phyloP scores from a whole-genome alignment of 1,140 invertebrate species.

The Dysdera silvatica region DNA sequence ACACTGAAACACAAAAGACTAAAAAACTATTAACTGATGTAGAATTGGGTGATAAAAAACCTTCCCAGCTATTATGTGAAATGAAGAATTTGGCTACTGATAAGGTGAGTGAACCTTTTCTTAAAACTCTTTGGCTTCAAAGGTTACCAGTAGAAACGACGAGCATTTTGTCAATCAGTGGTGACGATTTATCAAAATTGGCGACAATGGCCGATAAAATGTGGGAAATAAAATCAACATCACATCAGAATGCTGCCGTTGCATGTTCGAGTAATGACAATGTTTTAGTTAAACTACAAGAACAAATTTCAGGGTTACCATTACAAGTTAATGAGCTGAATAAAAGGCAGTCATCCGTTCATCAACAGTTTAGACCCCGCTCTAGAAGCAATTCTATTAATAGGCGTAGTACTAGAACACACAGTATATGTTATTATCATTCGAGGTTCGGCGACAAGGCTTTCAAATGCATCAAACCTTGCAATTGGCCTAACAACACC shows the following conservation, averaged over 20 bases:
- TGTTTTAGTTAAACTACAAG: conserved; percentile 1
- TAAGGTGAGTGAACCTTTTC: conserved; percentile 3
- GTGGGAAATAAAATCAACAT: not conserved
- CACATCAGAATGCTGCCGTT: not conserved
- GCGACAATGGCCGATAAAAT: not conserved
- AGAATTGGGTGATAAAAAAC: not conserved
- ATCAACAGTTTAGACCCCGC: not conserved
- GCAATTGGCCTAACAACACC: not conserved
- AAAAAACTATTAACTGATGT: too few species aligned
- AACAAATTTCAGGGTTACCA: not conserved
- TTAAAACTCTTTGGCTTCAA: not conserved
- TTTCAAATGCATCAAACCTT: conserved; percentile 12
- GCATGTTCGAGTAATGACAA: not conserved
- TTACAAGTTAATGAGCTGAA: not conserved
- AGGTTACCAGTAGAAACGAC: not conserved
- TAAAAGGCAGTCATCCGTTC: not conserved
- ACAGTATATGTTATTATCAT: conserved; percentile 19
- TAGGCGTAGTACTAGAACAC: not conserved
- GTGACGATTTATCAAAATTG: not conserved
- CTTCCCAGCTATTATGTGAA: not conserved
- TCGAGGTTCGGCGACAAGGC: conserved; percentile 16
- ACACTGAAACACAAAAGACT: not conserved
- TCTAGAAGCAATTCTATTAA: not conserved
- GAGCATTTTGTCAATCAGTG: not conserved
- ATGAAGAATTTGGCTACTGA: not conserved